Percentiles rank a stretch among this genome's conserved stretches.
Conservation (phyloP, 2,888 invertebrate species). For the Drosophila cognata region DNA sequence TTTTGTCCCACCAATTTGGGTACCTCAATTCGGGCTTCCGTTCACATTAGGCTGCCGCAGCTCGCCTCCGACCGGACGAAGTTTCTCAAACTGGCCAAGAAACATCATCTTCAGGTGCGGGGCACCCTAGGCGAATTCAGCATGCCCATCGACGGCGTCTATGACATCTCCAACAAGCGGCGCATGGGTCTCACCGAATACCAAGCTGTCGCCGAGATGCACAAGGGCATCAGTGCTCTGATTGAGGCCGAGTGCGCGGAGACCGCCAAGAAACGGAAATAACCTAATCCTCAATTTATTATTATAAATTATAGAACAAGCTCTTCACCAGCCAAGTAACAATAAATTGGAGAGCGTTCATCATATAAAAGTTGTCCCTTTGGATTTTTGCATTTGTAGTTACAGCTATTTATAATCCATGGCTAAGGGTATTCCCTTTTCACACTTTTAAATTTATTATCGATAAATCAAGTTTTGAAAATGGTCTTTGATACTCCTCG, state of each 20-base stretch:
- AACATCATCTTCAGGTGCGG: constrained; percentile 95
- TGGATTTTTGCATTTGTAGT: not conserved
- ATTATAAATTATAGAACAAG: not conserved
- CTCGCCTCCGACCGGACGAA: constrained; percentile 93
- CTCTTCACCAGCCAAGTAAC: not conserved
- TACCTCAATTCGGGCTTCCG: constrained; percentile 98
- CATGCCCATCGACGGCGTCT: constrained; percentile 96
- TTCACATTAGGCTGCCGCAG: constrained; percentile 98
- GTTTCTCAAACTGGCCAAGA: constrained; percentile 94
- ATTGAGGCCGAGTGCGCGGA: constrained; percentile 91
- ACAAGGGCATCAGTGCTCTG: constrained; percentile 96
- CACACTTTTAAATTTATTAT: not conserved
- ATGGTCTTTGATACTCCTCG: not conserved
- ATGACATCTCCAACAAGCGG: constrained; percentile 98
- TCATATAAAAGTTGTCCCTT: not conserved
- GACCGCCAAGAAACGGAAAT: not conserved
- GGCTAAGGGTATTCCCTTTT: not conserved
- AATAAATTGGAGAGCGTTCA: not conserved
- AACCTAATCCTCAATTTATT: not conserved
- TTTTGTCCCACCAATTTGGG: constrained; percentile 99
- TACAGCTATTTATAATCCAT: too few species aligned
- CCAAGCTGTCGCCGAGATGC: constrained; percentile 95
- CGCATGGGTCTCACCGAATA: constrained; percentile 98
- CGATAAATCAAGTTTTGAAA: not conserved
- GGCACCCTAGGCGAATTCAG: constrained; percentile 98